Evolutionary conservation across 2,888 invertebrate genomes (phyloP).

Genomic region (Onchidella celtica): DNA sequence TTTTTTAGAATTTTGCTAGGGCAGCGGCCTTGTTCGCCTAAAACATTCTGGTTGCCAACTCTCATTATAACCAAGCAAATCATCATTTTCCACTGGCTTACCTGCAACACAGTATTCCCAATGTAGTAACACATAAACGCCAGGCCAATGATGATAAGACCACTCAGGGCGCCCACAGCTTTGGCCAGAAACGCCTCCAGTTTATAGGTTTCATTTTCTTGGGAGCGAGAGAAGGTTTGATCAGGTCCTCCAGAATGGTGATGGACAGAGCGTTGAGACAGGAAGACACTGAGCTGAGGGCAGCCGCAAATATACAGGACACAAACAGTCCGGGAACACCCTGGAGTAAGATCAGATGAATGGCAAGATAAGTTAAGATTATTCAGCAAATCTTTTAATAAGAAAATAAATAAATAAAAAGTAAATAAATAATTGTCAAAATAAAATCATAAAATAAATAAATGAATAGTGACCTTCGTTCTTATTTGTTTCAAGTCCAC

Average conservation of each 20-base stretch:
- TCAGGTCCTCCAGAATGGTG: slow-evolving; percentile 92
- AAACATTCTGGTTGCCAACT: too few species aligned
- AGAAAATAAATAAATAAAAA: too few species aligned
- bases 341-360: slow-evolving; percentile 57
- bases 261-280: slow-evolving; percentile 95
- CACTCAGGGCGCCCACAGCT: slow-evolving; percentile 54
- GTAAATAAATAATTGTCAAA: too few species aligned
- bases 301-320: slow-evolving; percentile 72
- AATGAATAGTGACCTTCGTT: too few species aligned
- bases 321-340: slow-evolving; percentile 73
- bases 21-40: too few species aligned
- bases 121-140: slow-evolving; percentile 4
- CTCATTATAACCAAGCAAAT: too few species aligned
- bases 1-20: too few species aligned
- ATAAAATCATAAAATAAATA: too few species aligned
- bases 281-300: slow-evolving; percentile 91
- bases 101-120: background rate
- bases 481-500: too few species aligned
- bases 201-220: slow-evolving; percentile 47
- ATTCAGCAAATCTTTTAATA: too few species aligned
- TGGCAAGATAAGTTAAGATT: too few species aligned
- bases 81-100: too few species aligned
- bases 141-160: background rate
- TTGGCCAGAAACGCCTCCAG: slow-evolving; percentile 60
- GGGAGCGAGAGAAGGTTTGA: slow-evolving; percentile 85